A percentile compares a stretch with the other conserved stretches of the same genome.
Evolutionary conservation across 2,797 vertebrate genomes (phyloP).

Genomic region (Schizothorax lantsangensis): DNA sequence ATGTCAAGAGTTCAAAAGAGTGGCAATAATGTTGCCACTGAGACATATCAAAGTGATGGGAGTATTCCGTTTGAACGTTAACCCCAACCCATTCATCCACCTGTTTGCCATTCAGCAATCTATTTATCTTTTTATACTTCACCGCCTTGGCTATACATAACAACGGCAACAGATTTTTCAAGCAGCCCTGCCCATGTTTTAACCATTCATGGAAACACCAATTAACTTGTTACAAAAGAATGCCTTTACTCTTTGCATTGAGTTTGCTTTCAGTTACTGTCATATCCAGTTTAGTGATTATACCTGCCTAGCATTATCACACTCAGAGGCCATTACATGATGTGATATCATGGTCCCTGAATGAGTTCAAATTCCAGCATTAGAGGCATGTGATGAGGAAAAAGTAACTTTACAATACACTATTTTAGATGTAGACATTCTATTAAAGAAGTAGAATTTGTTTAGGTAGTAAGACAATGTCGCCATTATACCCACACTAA

Average conservation of each 20-base stretch:
- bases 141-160: background rate
- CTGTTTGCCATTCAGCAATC: background rate
- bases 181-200: conserved; percentile 7
- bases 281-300: background rate
- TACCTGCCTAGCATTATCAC: background rate
- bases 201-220: background rate
- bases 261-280: background rate
- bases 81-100: background rate
- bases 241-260: background rate
- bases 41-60: background rate
- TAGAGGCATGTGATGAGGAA: background rate
- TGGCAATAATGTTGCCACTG: background rate
- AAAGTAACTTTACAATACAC: background rate
- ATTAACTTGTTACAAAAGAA: conserved; percentile 1
- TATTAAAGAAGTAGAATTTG: background rate
- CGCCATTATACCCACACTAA: background rate
- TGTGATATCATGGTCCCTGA: background rate
- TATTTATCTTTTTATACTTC: background rate
- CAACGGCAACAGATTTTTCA: background rate
- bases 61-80: background rate
- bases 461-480: background rate
- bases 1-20: background rate
- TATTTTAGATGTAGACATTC: background rate
- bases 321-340: background rate
- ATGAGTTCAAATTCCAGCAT: background rate